Conservation (phyloP, 2,888 invertebrate genomes). For the Drosophila subquinaria region DNA sequence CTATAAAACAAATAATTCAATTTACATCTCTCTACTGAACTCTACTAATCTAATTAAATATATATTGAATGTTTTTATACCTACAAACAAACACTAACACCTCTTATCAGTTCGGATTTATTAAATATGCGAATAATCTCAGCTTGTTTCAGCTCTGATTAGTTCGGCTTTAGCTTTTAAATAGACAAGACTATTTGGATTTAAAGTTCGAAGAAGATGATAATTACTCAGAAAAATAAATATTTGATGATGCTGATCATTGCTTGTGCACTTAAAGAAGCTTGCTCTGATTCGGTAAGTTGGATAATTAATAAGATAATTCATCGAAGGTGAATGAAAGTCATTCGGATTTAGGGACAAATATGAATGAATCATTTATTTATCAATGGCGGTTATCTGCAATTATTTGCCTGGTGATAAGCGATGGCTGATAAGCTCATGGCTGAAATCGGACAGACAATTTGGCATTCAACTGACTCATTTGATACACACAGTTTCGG, state of each 20-base stretch:
- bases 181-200: not conserved
- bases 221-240: not conserved
- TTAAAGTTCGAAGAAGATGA: not conserved
- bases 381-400: not conserved
- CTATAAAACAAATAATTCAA: too few relatives aligned
- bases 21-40: too few relatives aligned
- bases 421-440: not conserved
- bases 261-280: not conserved
- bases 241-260: not conserved
- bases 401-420: not conserved
- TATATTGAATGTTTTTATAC: not conserved
- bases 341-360: not conserved
- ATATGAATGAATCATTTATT: too few relatives aligned
- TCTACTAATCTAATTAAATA: not conserved
- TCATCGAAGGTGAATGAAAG: not conserved
- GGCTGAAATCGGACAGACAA: conserved; percentile 8
- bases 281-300: not conserved
- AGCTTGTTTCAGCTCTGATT: not conserved
- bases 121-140: not conserved
- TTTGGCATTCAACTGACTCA: conserved; percentile 21
- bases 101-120: not conserved
- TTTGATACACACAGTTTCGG: conserved; percentile 19
- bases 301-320: not conserved
- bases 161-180: not conserved
- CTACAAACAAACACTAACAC: not conserved